Evolutionary conservation across 1,140 invertebrate species (phyloP).

Genomic region (Papilio dardanus): DNA sequence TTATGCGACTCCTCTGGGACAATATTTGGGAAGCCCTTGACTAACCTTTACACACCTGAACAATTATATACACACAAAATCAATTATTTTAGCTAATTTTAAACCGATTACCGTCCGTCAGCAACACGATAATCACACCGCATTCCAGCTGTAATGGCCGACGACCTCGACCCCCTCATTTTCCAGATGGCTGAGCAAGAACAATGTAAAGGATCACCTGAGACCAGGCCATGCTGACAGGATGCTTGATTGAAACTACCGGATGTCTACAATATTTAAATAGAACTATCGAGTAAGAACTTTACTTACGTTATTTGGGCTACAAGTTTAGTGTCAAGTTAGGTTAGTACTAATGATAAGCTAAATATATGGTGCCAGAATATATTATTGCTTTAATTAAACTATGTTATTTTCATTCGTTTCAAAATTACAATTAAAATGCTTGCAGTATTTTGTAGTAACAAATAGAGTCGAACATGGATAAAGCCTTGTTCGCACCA

Average conservation of each 20-base stretch:
- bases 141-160: conserved; percentile 8
- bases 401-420: too few relatives aligned
- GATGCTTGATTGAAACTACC: neutral
- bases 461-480: too few relatives aligned
- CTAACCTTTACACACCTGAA: too few relatives aligned
- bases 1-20: too few relatives aligned
- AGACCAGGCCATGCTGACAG: conserved; percentile 1
- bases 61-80: neutral
- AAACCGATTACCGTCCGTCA: neutral
- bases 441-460: too few relatives aligned
- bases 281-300: neutral
- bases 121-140: neutral
- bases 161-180: conserved; percentile 14
- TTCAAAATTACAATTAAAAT: too few relatives aligned
- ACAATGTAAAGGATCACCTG: conserved; percentile 17
- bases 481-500: too few relatives aligned
- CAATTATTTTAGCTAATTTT: neutral
- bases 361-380: too few relatives aligned
- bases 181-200: conserved; percentile 3
- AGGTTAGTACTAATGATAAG: neutral
- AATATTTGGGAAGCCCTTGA: too few relatives aligned
- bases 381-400: neutral
- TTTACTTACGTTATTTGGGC: too few relatives aligned
- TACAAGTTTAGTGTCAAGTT: too few relatives aligned
- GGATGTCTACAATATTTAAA: neutral